Evolutionary conservation across 2,888 invertebrate species (phyloP).

Genomic region (Phoenoteleia sp.): DNA sequence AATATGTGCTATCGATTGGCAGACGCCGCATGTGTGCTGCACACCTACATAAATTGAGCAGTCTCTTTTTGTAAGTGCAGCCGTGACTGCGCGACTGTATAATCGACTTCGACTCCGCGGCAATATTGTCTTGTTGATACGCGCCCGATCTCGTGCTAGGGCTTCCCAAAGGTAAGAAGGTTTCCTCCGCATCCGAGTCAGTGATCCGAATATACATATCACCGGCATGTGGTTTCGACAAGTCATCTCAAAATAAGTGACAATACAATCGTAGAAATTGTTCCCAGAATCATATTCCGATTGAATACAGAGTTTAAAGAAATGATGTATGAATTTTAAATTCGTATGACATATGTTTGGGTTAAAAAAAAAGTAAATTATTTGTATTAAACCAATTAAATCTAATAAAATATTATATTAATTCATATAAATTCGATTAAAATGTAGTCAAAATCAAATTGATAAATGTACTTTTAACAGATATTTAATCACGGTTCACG

Average conservation of each 20-base stretch:
- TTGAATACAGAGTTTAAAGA: no score
- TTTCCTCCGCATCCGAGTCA: constrained; percentile 62
- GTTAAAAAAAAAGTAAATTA: no score
- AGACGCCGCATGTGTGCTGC: constrained; percentile 14
- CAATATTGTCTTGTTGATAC: constrained; percentile 67
- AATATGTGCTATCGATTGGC: constrained; percentile 61
- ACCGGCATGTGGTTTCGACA: constrained; percentile 41
- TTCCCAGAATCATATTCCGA: no score
- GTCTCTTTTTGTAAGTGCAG: constrained; percentile 47
- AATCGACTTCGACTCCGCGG: constrained; percentile 58
- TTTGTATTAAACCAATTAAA: no score
- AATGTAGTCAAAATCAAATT: no score
- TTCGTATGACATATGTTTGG: no score
- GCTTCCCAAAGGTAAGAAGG: constrained; percentile 64
- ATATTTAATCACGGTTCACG: no score
- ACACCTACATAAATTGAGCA: constrained; percentile 56
- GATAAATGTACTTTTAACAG: no score
- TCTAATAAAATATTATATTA: no score
- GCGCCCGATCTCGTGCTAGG: constrained; percentile 43
- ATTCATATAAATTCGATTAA: no score
- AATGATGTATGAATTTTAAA: no score
- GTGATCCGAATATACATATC: constrained; percentile 68
- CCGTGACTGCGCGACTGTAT: constrained; percentile 48
- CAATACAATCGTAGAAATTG: constrained; percentile 1
- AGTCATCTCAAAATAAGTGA: constrained; percentile 38